phyloP scores from a whole-genome alignment of 2,888 invertebrate species.

The Serrognathus titanus region DNA sequence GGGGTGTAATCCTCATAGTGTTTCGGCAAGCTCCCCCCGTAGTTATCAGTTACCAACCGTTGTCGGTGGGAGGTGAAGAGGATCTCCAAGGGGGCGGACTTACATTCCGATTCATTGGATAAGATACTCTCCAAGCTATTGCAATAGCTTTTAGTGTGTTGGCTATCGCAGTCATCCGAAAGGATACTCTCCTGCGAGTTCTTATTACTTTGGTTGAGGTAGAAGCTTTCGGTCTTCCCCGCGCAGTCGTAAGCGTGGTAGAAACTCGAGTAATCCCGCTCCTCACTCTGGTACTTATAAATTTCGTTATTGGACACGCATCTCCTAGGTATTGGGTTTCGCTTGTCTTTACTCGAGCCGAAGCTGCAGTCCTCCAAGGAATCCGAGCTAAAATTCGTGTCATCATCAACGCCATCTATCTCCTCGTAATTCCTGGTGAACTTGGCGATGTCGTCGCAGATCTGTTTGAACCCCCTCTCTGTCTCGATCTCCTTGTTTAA shows the following conservation, averaged over 20 bases:
- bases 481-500: constrained; percentile 52
- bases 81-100: constrained; percentile 74
- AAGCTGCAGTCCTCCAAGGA: constrained; percentile 70
- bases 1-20: constrained; percentile 9
- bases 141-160: constrained; percentile 62
- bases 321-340: constrained; percentile 56
- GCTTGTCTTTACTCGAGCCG: constrained; percentile 33
- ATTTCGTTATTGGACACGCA: constrained; percentile 79
- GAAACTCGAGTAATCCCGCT: constrained; percentile 24
- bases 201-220: constrained; percentile 64
- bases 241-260: constrained; percentile 40
- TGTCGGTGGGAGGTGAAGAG: constrained; percentile 52
- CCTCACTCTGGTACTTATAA: constrained; percentile 45
- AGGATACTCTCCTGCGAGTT: constrained; percentile 76
- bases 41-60: background rate
- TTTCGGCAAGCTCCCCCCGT: constrained; percentile 3
- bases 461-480: constrained; percentile 41
- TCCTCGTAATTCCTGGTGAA: constrained; percentile 44
- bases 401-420: constrained; percentile 49
- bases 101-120: constrained; percentile 75
- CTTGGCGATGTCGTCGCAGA: constrained; percentile 46
- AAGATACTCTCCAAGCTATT: constrained; percentile 78
- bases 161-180: constrained; percentile 57
- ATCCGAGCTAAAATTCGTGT: constrained; percentile 75
- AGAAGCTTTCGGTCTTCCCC: constrained; percentile 75